Base-by-base conservation (phyloP, 2,113 vertebrate species). In the Heterochromis multidens region DNA sequence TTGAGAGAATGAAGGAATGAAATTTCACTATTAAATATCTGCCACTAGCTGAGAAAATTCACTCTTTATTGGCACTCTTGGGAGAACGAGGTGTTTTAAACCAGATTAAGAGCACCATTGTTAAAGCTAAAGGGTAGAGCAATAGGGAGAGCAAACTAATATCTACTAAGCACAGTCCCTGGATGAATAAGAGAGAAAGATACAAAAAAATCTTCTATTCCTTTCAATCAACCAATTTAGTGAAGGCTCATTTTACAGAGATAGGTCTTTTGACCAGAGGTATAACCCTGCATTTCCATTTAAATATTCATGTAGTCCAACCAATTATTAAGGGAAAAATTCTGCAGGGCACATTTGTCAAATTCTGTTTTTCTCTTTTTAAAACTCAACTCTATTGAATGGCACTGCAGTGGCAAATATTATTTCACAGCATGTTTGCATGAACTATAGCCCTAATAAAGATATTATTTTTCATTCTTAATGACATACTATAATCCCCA, bases 1-100 rank as follows among this genome's bases (percentile, higher is more conserved):
- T 96, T 65, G 95, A 93, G 74, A 88, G 46, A 84, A 83, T 93
- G 82, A 96, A 33, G 79, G 29, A 81, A 78, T 4, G 31, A 83
- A 40, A 72, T 81, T 79, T 93, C 83, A 81, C 63, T 72, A 81
- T 92, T 89, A 88, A 88, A 86, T 52, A 59, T 88, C 57, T 67
- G 67, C 79, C 52, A 65, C 67, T 65, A 81, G 62, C 67, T 79
- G 33, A 87, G 70, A 89, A 83, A 91, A 89, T 85, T 67, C 52
- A 77, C 29, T 76, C 65, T 88, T 92, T 85, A 94, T 83, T 89
- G 81, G 80, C 84, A 62, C 86, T 84, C 83, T 52, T 78, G 46
- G 72, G 80, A 81, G 49, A 82, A 43, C 23, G 59, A 80, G 65
- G 79, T 88, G 82, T 90, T 89, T 87, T 74, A 86, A 84, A 90